Base-by-base conservation (phyloP, 2,113 vertebrate species). In the Nothoprocta pentlandii region DNA sequence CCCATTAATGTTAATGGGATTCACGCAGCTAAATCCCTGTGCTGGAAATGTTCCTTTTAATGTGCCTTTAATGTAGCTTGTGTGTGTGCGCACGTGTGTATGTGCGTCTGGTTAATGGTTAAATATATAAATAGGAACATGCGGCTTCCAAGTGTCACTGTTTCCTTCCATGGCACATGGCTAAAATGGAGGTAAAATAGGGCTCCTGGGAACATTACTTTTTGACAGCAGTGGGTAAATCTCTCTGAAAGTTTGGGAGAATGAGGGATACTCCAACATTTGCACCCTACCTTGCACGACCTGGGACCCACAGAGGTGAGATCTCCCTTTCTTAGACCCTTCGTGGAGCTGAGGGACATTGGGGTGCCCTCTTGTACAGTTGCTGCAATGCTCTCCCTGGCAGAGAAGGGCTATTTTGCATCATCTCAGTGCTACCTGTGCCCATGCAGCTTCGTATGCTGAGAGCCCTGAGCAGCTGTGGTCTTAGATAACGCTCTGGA, bases 1-100 rank as follows among this genome's bases (percentile, higher is more conserved):
- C 73, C 87, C 93, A 95, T 96, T 96, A 96, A 95, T 86, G 95
- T 94, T 97, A 97, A 97, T 95, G 88, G 92, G 74, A 96, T 93
- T 96, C 96, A 97, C 92, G 95, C 90, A 95, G 95, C 88, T 97
- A 96, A 95, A 96, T 90, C 93, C 87, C 84, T 74, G 71, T 67
- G 75, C 85, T 94, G 46, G 81, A 96, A 94, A 82, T 56, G 44
- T 95, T 92, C 89, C 95, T 89, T 95, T 63, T 95, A 87, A 87
- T 58, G 30, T 88, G 25, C 42, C 95, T 93, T 91, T 81, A 94
- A 90, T 80, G 77, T 3, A 81, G n/a, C 73, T 75, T 75, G 66
- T 85, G 47, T 80, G 75, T 76, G 92, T 15, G 25, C 28, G 34
- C 64, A 44, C 26, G 8, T 9, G 10, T 21, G 16, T 67, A 66